Conservation (phyloP, 2,113 vertebrate species). For the Pygoscelis antarcticus region DNA sequence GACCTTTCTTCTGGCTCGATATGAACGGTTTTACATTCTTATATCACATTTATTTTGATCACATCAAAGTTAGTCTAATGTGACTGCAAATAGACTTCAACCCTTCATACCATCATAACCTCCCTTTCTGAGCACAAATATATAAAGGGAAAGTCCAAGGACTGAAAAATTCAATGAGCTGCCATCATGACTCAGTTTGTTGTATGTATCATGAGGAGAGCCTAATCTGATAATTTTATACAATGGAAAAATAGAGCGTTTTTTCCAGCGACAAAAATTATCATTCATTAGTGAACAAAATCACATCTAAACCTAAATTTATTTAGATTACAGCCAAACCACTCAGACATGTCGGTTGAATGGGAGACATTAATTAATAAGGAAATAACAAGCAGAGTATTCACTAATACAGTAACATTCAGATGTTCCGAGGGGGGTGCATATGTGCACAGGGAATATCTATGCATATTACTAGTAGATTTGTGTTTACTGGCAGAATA, state of each 20-base stretch:
- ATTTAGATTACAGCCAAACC: constrained; percentile 15
- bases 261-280: background rate
- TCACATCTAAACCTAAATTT: constrained; percentile 2
- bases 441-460: background rate
- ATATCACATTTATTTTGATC: background rate
- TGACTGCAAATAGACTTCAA: background rate
- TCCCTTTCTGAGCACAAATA: background rate
- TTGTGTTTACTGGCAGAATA: background rate
- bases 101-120: background rate
- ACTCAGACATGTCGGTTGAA: background rate
- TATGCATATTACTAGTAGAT: background rate
- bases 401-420: background rate
- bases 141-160: background rate
- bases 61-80: background rate
- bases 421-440: background rate
- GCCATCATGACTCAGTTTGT: background rate
- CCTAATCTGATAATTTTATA: constrained; percentile 1
- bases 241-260: background rate
- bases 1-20: background rate
- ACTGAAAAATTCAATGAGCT: background rate
- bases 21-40: background rate
- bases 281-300: constrained; percentile 3
- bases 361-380: constrained; percentile 22
- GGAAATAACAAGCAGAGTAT: constrained; percentile 10
- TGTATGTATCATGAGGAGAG: background rate